These are phyloP conservation scores for Aptenodytes forsteri DNA, from an alignment of 2,113 vertebrate species.

Conservation along the genomic window DNA sequence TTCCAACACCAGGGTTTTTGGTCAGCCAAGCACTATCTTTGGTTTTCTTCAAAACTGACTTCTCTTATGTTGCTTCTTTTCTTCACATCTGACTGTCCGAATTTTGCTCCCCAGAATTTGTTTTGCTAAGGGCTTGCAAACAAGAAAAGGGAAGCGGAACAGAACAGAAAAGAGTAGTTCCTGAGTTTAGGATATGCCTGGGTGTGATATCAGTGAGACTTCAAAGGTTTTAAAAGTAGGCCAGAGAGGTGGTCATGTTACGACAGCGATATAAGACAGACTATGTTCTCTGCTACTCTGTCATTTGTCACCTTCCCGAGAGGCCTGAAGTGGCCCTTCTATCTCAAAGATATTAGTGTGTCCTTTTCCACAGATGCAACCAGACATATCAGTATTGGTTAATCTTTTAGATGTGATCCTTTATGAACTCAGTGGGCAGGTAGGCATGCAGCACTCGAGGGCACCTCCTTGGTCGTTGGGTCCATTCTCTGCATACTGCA, in stretches of 20 bases:
- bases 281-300: background rate
- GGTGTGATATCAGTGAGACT: background rate
- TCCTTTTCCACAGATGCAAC: background rate
- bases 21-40: background rate
- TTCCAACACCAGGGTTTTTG: background rate
- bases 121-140: background rate
- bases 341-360: background rate
- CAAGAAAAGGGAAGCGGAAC: background rate
- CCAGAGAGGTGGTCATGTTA: background rate
- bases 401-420: background rate
- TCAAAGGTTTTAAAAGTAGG: background rate
- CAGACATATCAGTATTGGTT: background rate
- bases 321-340: background rate
- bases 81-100: background rate
- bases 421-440: background rate
- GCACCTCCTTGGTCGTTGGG: background rate
- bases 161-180: background rate
- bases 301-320: background rate
- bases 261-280: background rate
- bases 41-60: background rate
- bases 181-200: background rate
- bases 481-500: background rate
- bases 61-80: background rate
- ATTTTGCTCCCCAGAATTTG: background rate
- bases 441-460: fast-evolving